Conservation (phyloP, 2,888 invertebrate genomes). For the Thymelicus acteon region DNA sequence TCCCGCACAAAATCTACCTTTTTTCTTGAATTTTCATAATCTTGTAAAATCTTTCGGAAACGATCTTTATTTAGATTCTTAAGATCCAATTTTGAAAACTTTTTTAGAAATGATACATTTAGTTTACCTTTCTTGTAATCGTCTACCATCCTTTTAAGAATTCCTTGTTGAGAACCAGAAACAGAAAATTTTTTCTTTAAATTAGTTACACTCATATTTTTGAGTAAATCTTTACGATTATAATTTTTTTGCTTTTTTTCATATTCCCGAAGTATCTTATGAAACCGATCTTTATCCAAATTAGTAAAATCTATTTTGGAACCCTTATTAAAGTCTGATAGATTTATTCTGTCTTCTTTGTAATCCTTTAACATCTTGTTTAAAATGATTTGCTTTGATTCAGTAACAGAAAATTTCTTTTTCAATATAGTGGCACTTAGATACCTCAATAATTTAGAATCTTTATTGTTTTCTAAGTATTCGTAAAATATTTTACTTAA, state of each 20-base stretch:
- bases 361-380: slow-evolving; percentile 52
- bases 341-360: slow-evolving; percentile 34
- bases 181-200: slow-evolving; percentile 14
- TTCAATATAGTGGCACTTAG: slow-evolving; percentile 44
- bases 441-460: slow-evolving; percentile 49
- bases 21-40: slow-evolving; percentile 39
- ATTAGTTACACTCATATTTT: slow-evolving; percentile 4
- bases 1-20: slow-evolving; percentile 41
- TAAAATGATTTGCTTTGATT: slow-evolving; percentile 49
- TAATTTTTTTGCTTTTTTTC: slow-evolving; percentile 12
- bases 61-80: slow-evolving; percentile 45
- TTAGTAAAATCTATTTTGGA: slow-evolving; percentile 18
- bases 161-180: slow-evolving; percentile 8
- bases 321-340: slow-evolving; percentile 8
- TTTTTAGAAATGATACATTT: background rate
- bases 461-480: slow-evolving; percentile 9
- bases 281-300: slow-evolving; percentile 3
- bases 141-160: slow-evolving; percentile 7
- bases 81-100: slow-evolving; percentile 39
- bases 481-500: slow-evolving; percentile 30
- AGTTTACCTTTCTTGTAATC: slow-evolving; percentile 7
- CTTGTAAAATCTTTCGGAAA: slow-evolving; percentile 44
- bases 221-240: background rate
- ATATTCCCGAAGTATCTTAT: slow-evolving; percentile 18
- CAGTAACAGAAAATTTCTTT: slow-evolving; percentile 47